phyloP scores from a whole-genome alignment of 1,140 invertebrate genomes.

The Palaemon carinicauda region DNA sequence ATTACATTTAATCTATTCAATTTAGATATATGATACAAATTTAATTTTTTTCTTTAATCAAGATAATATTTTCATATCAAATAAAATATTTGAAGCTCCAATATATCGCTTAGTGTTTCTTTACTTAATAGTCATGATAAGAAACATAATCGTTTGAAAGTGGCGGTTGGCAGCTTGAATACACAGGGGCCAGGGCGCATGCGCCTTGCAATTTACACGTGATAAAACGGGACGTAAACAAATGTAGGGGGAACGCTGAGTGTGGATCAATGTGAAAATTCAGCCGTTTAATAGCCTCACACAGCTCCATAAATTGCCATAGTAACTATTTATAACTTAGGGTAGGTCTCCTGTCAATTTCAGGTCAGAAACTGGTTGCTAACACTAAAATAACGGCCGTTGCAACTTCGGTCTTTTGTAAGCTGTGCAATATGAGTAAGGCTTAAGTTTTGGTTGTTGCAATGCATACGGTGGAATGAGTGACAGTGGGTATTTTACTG shows the following conservation, averaged over 20 bases:
- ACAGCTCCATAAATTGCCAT: not conserved
- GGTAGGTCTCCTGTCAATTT: not conserved
- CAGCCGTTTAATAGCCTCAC: not conserved
- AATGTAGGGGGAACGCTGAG: slow-evolving; percentile 20
- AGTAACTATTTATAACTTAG: not conserved
- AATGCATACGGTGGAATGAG: too few species aligned
- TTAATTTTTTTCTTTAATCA: too few species aligned
- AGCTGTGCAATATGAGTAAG: too few species aligned
- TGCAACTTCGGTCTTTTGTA: not conserved
- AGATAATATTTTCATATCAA: not conserved
- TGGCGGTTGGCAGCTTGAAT: not conserved
- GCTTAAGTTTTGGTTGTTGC: too few species aligned
- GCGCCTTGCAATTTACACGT: slow-evolving; percentile 32
- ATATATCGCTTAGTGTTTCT: not conserved
- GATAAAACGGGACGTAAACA: slow-evolving; percentile 51
- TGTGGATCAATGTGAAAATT: slow-evolving; percentile 33
- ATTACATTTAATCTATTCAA: too few species aligned
- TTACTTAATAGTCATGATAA: too few species aligned
- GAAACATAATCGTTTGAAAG: slow-evolving; percentile 19
- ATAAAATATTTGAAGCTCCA: not conserved
- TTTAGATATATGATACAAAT: too few species aligned
- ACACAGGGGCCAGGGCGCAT: slow-evolving; percentile 20
- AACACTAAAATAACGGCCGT: not conserved
- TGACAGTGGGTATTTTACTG: too few species aligned
- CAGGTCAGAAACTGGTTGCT: too few species aligned